phyloP scores from a whole-genome alignment of 2,888 invertebrate species.

The Stenichneumon culpator region DNA sequence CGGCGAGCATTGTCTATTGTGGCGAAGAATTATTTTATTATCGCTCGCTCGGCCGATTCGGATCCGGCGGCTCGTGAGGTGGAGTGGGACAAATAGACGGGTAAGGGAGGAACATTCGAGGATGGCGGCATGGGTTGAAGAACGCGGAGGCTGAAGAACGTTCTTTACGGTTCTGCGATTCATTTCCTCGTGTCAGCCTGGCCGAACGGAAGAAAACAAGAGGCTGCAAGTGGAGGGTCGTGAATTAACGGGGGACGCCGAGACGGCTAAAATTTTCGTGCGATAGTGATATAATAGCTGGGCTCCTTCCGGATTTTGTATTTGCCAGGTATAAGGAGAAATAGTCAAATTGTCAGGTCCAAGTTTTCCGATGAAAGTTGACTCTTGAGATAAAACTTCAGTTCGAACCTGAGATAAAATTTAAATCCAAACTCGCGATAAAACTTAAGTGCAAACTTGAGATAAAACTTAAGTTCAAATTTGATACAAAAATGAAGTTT shows the following conservation, averaged over 20 bases:
- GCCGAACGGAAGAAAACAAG: conserved; percentile 60
- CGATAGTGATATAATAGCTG: background rate
- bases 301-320: background rate
- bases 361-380: background rate
- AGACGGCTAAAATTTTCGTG: conserved; percentile 1
- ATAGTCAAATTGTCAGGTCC: background rate
- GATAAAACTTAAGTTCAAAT: too few relatives aligned
- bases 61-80: conserved; percentile 50
- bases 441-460: too few relatives aligned
- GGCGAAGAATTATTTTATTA: conserved; percentile 84
- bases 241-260: conserved; percentile 38
- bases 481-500: background rate
- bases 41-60: conserved; percentile 77
- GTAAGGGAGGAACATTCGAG: conserved; percentile 55
- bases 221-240: conserved; percentile 21
- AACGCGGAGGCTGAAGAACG: conserved; percentile 34
- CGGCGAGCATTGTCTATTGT: conserved; percentile 83
- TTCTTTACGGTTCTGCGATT: conserved; percentile 72
- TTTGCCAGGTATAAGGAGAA: background rate
- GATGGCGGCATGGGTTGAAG: conserved; percentile 14
- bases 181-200: conserved; percentile 64
- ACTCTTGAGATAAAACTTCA: background rate
- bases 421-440: too few relatives aligned
- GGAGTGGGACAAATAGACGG: conserved; percentile 65
- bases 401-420: too few relatives aligned